Evolutionary conservation across 2,113 vertebrate genomes (phyloP).

Genomic region (Phylloscopus trochiloides): DNA sequence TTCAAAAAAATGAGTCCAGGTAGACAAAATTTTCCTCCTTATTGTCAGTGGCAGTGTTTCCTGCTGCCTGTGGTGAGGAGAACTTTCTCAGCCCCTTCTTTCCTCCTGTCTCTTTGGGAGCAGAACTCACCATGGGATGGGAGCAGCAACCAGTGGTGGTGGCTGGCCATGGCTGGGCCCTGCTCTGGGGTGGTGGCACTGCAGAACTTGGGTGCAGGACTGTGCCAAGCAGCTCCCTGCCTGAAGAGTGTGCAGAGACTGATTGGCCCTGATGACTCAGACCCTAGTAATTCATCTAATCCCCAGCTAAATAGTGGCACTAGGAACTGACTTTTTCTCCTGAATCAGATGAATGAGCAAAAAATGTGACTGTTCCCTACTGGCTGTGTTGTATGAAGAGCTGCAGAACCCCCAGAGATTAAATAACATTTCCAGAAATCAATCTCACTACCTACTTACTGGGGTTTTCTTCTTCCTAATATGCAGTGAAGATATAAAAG

Average conservation of each 20-base stretch:
- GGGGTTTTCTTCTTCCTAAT: background rate
- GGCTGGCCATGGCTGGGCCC: background rate
- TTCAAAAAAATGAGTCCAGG: background rate
- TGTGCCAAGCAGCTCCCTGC: accelerated
- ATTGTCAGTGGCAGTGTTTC: background rate
- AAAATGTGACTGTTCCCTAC: background rate
- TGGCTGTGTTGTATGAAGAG: background rate
- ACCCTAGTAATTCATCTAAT: accelerated
- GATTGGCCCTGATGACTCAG: background rate
- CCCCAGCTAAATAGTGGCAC: background rate
- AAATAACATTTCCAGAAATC: conserved; percentile 1
- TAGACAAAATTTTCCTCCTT: background rate
- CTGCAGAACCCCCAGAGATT: background rate
- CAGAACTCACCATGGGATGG: accelerated
- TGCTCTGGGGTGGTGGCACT: background rate
- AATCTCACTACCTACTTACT: background rate
- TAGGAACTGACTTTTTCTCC: background rate
- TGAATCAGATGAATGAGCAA: background rate
- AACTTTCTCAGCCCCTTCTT: background rate
- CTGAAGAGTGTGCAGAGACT: background rate
- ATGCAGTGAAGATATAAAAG: background rate
- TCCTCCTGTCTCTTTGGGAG: background rate
- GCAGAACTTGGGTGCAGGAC: background rate
- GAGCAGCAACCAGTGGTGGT: background rate
- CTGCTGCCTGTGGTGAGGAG: accelerated